phyloP scores from a whole-genome alignment of 2,797 vertebrate genomes.

The Phalanger gymnotis region DNA sequence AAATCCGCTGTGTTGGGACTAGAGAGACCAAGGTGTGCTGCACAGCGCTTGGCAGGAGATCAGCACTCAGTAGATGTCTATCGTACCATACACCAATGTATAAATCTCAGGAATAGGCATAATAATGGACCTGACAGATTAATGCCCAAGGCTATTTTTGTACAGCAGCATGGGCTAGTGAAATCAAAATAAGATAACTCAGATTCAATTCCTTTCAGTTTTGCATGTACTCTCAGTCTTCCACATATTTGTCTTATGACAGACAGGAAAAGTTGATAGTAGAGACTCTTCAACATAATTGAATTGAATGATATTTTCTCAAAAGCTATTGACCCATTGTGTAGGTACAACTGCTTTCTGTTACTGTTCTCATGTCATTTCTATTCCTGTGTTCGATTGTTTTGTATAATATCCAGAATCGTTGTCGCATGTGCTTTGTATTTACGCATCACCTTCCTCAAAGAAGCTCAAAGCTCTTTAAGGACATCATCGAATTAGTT shows the following conservation, averaged over 20 bases:
- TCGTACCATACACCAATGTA: constrained; percentile 75
- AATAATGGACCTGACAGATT: constrained; percentile 80
- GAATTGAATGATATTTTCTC: constrained; percentile 59
- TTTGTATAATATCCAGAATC: constrained; percentile 24
- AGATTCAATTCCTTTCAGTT: constrained; percentile 76
- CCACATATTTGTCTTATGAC: constrained; percentile 67
- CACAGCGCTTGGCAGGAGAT: constrained; percentile 77
- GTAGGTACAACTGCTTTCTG: constrained; percentile 53
- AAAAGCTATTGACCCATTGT: constrained; percentile 72
- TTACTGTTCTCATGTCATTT: constrained; percentile 33
- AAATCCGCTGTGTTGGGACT: constrained; percentile 75
- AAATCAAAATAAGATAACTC: constrained; percentile 80
- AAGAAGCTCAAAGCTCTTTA: constrained; percentile 19
- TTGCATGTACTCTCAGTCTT: constrained; percentile 75
- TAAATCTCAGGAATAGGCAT: constrained; percentile 80
- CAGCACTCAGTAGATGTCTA: constrained; percentile 80
- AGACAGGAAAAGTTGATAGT: constrained; percentile 72
- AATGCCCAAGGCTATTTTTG: constrained; percentile 80
- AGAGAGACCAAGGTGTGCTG: constrained; percentile 63
- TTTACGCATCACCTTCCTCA: constrained; percentile 31
- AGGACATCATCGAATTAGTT: not conserved
- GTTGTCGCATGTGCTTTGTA: constrained; percentile 12
- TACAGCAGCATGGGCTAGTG: constrained; percentile 80
- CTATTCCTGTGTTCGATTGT: not conserved
- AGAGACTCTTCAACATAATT: constrained; percentile 63